Base-by-base conservation (phyloP, 2,113 vertebrate species). In the Dryoscopus gambensis region DNA sequence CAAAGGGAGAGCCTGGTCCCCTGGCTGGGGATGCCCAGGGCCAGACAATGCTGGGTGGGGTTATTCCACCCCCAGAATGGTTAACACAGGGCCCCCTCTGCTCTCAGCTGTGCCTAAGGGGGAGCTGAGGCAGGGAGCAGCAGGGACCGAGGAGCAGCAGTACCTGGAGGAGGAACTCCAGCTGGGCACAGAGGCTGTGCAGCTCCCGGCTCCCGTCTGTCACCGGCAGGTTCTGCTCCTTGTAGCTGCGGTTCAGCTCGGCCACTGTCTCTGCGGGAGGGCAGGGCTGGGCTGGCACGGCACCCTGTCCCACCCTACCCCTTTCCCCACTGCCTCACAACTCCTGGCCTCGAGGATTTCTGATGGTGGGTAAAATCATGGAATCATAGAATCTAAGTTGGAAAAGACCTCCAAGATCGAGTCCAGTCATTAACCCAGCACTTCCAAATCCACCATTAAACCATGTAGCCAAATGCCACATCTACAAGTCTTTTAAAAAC, bases 111-210 rank as follows among this genome's bases (percentile, higher is more conserved):
- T 2, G 4, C 22, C 30, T 15, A n/a, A 76, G n/a, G 60, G 69
- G n/a, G 87, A 78, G 67, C 2, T 31, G 24, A 86, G 67, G 46
- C 64, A 90, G 46, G 39, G 52, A 74, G 23, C 1, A 2, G 17
- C 5, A 5, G 44, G n/a, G 39, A 42, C 3, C 5, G 8, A 77
- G 56, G 31, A 50, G 40, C 3, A 4, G 21, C 1, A 7, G 19
- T 96, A 98, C 98, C 97, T 98, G 98, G 35, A 98, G 95, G n/a
- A 98, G 96, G 73, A 96, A 97, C 75, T 98, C 98, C 55, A 98
- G 91, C 89, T 97, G 98, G 65, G 98, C 97, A 18, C 98, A 98
- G 91, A 98, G 95, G 47, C 97, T 94, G 73, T 98, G 97, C 50
- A 98, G 94, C 90, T 98, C 98, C 17, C 80, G 96, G 44, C 97